Evolutionary conservation across 2,888 invertebrate genomes (phyloP).

Genomic region (Metopia argyrocephala): DNA sequence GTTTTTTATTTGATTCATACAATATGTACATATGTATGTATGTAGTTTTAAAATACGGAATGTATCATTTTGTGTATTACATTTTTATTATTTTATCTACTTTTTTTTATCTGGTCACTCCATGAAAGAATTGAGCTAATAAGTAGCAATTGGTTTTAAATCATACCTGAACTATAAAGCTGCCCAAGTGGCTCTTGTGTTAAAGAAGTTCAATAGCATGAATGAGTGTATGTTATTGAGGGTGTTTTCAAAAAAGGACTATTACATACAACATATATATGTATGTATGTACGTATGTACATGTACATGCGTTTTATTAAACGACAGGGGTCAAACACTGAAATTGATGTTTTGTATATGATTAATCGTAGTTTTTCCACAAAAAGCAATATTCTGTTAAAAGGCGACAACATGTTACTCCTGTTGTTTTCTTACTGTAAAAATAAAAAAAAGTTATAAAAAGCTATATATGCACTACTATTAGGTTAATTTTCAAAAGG

Average conservation of each 20-base stretch:
- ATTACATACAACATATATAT: not conserved
- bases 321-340: slow-evolving; percentile 78
- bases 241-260: slow-evolving; percentile 37
- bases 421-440: slow-evolving; percentile 34
- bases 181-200: slow-evolving; percentile 50
- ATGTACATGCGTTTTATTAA: slow-evolving; percentile 56
- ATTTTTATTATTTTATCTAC: too few species aligned
- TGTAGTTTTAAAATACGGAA: too few species aligned
- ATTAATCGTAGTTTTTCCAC: slow-evolving; percentile 73
- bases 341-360: slow-evolving; percentile 79
- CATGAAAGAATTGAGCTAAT: slow-evolving; percentile 59
- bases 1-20: too few species aligned
- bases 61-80: too few species aligned
- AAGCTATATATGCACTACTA: slow-evolving; percentile 17
- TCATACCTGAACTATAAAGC: slow-evolving; percentile 23
- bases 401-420: slow-evolving; percentile 40
- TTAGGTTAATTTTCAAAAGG: slow-evolving; percentile 13
- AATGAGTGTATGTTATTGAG: slow-evolving; percentile 42
- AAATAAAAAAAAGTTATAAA: not conserved
- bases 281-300: not conserved
- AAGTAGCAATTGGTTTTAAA: slow-evolving; percentile 61
- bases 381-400: slow-evolving; percentile 47
- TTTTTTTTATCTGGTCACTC: too few species aligned
- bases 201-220: slow-evolving; percentile 34
- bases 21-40: too few species aligned